Conservation (phyloP, 2,888 invertebrate species). For the Octodonta nipae region DNA sequence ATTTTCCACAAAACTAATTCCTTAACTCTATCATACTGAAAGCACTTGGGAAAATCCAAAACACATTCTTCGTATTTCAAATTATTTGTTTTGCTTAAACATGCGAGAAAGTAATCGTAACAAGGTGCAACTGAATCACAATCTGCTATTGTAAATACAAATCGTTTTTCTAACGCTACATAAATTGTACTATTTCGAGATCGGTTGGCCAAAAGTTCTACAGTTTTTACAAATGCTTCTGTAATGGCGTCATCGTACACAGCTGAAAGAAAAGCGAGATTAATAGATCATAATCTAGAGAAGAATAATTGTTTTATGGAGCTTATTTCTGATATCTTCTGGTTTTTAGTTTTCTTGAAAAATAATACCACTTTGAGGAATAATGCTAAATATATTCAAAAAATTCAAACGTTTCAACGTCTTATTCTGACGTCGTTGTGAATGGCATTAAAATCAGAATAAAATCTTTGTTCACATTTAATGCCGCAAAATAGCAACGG, state of each 20-base stretch:
- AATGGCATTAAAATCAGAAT: no score
- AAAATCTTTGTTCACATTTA: no score
- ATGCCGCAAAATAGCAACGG: no score
- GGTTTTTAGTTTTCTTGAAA: no score
- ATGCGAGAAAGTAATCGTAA: conserved; percentile 66
- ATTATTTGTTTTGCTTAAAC: conserved; percentile 41
- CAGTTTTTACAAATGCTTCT: conserved; percentile 60
- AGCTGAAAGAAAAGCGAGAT: conserved; percentile 44
- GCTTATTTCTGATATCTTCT: no score
- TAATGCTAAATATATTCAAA: no score
- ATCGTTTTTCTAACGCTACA: conserved; percentile 72
- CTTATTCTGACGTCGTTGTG: no score
- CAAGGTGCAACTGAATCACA: conserved; percentile 75
- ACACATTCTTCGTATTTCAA: conserved; percentile 51
- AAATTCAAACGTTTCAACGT: no score
- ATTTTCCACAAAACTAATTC: conserved; percentile 66
- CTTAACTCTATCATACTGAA: conserved; percentile 65
- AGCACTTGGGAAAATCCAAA: conserved; percentile 66
- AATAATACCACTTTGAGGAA: no score
- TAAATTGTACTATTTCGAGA: conserved; percentile 49
- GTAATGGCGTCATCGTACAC: conserved; percentile 75
- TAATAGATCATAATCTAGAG: no score
- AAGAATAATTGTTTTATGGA: no score
- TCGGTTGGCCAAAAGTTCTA: conserved; percentile 51
- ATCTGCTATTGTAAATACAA: conserved; percentile 69